Evolutionary conservation across 2,888 invertebrate genomes (phyloP).

Genomic region (Lochmaea crataegi): DNA sequence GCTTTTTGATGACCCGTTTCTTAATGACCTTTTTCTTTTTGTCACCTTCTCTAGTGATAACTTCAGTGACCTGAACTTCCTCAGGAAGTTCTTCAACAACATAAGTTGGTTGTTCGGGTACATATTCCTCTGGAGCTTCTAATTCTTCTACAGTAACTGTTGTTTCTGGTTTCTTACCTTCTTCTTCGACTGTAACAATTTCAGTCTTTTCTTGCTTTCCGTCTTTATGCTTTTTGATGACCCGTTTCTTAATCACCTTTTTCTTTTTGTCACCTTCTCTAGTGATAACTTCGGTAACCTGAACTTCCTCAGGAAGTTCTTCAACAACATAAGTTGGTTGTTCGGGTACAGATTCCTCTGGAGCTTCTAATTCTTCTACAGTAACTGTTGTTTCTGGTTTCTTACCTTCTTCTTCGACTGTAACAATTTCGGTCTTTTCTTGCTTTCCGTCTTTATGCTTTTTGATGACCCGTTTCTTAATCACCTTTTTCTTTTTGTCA

Average conservation of each 20-base stretch:
- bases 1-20: too few relatives aligned
- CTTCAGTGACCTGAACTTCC: too few relatives aligned
- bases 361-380: constrained; percentile 57
- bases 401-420: constrained; percentile 61
- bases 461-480: constrained; percentile 63
- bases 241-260: constrained; percentile 56
- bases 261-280: constrained; percentile 60
- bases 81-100: too few relatives aligned
- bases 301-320: constrained; percentile 61
- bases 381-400: constrained; percentile 63
- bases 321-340: too few relatives aligned
- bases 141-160: too few relatives aligned
- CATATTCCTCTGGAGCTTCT: too few relatives aligned
- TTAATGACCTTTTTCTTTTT: too few relatives aligned
- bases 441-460: constrained; percentile 63
- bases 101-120: too few relatives aligned
- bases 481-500: constrained; percentile 53
- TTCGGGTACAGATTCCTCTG: constrained; percentile 56
- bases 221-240: constrained; percentile 46
- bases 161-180: too few relatives aligned
- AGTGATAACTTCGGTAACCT: constrained; percentile 63
- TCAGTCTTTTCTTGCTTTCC: too few relatives aligned
- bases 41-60: too few relatives aligned
- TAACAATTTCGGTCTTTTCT: constrained; percentile 65
- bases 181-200: too few relatives aligned